Evolutionary conservation across 2,797 vertebrate genomes (phyloP), one percentile per base, ranked within the genome.

Genomic region (Sciurus vulgaris): DNA sequence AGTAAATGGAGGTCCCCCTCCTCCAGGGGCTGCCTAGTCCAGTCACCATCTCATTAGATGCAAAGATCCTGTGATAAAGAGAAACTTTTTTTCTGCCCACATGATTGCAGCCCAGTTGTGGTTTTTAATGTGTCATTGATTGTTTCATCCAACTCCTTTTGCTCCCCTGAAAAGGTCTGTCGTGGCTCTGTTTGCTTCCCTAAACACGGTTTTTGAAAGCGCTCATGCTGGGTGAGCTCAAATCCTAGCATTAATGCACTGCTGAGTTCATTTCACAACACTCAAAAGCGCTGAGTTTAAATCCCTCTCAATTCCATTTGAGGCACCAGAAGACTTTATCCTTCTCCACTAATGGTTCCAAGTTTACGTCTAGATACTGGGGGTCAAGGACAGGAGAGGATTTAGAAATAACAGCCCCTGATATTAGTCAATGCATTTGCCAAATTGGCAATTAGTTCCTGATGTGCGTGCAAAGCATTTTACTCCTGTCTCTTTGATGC

Each of bases 231-330:
- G 96, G 98, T 98, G 98, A 98, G 97, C 98, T 98, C 98, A 98
- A 98, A 98, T 98, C 98, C 98, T 94, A 98, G 98, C 98, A 98
- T 98, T 98, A 98, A 98, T 98, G 98, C 98, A 98, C 98, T 98
- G 98, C 98, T 98, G 98, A 97, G 98, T 98, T 98, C 98, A 97
- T 98, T 98, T 98, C 98, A 98, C 97, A 97, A 96, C 2, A 2
- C 98, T 98, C 98, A 98, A 98, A 98, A 98, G 98, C 97, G 67
- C 97, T 67, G 98, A 97, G 98, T 98, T 98, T 98, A 98, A 98
- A 98, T 98, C 98, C 98, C 93, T 98, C 98, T 98, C 97, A 98
- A 97, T 98, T 98, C 97, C 97, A 97, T 2, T 96, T 96, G 97
- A 98, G 98, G 98, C 98, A 98, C 98, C 97, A 98, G 98, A 98